Base-by-base conservation (phyloP, 1,140 invertebrate genomes). In the Leptestheria dahalacensis region DNA sequence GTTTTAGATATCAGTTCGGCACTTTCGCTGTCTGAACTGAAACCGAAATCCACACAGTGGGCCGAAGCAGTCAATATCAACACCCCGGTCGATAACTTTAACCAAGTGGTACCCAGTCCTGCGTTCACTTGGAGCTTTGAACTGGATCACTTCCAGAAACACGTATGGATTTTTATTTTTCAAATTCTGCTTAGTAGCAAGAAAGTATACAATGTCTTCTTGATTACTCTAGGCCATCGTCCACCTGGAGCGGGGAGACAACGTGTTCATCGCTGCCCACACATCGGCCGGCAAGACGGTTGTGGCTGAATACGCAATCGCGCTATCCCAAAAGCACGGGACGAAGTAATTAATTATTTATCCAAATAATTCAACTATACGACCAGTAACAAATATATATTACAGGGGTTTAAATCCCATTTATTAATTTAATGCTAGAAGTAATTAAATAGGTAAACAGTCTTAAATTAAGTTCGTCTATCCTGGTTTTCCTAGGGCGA, bases 241-340 rank as follows among this genome's bases (percentile, higher is more conserved):
- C 10, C 89, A 88, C 71, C 74, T 99, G 46, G 95, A 99, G 76
- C 83, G 92, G 66, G 84, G 88, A 49, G 83, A 93, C 64, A 91
- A 93, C 73, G 92, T 99, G 1, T 98, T 99, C 75, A 93, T 99
- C 1, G 91, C 96, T 9, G 97, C 96, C 12, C 97, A 99, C 71
- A 99, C 96, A 0, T 99, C 95, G 0, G 96, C 97, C 3, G 97
- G 96, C 18, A 99, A 99, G 77, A 99, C 97, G 1, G 95, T 97
- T 0, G 92, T 99, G 12, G 97, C 97, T 2, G 96, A 99, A 75
- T 99, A 99, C 74, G 96, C 96, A 2, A 78, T 82, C 60, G 95
- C 95, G 0, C 75, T 98, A 62, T 91, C 91, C 12, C 81, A 88
- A 66, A 85, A 88, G 65, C 90, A 97, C 69, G 88, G 88, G 77